These are phyloP conservation scores for Phenganax subtilis DNA, from an alignment of 92 coral and sea anemone species.

Conservation along the genomic window DNA sequence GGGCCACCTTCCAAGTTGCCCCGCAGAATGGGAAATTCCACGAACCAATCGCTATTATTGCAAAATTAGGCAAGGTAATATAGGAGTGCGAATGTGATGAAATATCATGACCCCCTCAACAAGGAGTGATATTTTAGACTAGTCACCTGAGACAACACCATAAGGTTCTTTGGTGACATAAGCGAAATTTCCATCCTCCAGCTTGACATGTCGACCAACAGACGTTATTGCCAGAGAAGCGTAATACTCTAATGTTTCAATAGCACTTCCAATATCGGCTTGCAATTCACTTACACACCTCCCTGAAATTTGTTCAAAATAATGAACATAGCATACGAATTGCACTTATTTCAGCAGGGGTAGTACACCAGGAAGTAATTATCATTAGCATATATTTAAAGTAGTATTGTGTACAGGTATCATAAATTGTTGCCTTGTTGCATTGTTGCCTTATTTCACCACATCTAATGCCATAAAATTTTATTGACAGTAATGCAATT, in stretches of 20 bases:
- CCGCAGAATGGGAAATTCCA: conserved; percentile 96
- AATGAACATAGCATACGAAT: too few species aligned
- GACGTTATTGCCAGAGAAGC: conserved; percentile 88
- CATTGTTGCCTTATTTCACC: too few species aligned
- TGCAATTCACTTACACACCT: conserved; percentile 77
- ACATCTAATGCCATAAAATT: too few species aligned
- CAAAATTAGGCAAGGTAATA: neutral
- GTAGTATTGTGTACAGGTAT: too few species aligned
- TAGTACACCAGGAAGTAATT: too few species aligned
- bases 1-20: conserved; percentile 83
- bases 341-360: too few species aligned
- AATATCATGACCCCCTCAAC: neutral
- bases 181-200: conserved; percentile 79
- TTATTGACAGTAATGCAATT: too few species aligned
- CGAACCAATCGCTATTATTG: conserved; percentile 81
- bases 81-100: neutral
- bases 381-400: too few species aligned
- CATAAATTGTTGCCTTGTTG: too few species aligned
- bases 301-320: conserved; percentile 44
- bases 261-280: conserved; percentile 75
- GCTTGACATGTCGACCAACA: conserved; percentile 75
- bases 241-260: conserved; percentile 81
- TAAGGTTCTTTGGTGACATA: conserved; percentile 82
- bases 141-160: conserved; percentile 88
- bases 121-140: neutral